These are phyloP conservation scores for Spisula solida DNA, from an alignment of 2,888 invertebrate genomes.

Conservation along the genomic window DNA sequence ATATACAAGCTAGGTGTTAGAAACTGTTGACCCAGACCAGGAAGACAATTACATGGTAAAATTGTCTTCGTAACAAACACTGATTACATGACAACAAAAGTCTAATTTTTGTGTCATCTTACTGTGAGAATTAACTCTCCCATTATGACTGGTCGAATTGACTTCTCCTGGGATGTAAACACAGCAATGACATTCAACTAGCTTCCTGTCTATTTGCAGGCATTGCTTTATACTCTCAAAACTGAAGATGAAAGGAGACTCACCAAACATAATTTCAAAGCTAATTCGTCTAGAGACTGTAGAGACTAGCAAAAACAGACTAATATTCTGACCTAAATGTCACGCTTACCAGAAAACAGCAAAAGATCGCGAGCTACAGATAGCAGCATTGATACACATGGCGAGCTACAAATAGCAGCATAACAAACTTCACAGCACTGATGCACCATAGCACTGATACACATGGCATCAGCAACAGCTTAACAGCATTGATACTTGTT, in stretches of 20 bases:
- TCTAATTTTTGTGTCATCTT: neutral
- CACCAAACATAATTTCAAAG: neutral
- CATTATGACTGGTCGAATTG: neutral
- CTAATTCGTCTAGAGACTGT: neutral
- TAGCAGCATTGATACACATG: too few relatives aligned
- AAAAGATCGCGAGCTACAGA: too few relatives aligned
- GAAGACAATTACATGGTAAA: conserved; percentile 7
- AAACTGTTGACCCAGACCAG: neutral
- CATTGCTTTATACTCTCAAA: neutral
- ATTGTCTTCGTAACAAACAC: neutral
- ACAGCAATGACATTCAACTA: neutral
- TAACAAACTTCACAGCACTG: too few relatives aligned
- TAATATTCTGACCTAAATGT: too few relatives aligned
- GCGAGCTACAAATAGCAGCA: too few relatives aligned
- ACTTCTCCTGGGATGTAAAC: neutral
- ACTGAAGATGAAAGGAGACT: neutral
- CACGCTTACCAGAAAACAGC: too few relatives aligned
- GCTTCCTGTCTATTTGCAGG: neutral
- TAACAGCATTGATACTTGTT: too few relatives aligned
- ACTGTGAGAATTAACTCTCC: neutral
- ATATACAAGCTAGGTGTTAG: neutral
- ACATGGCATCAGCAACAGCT: too few relatives aligned
- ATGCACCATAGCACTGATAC: too few relatives aligned
- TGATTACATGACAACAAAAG: neutral
- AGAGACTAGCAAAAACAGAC: neutral